Conservation (phyloP, 2,113 vertebrate species). For the Riparia riparia region DNA sequence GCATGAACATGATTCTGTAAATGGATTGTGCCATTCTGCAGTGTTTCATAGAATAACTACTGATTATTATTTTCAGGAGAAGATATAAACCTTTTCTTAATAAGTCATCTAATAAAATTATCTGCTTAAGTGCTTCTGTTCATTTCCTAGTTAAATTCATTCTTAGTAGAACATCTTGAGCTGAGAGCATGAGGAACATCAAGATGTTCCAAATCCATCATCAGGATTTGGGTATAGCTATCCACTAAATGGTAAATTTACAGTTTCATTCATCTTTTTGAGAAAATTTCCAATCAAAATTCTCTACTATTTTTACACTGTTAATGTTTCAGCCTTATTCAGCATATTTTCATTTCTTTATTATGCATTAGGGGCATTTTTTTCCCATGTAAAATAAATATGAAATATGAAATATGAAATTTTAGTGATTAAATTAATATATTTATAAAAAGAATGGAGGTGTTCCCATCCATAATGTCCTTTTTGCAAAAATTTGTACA, state of each 20-base stretch:
- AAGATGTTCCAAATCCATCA: neutral
- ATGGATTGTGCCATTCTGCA: neutral
- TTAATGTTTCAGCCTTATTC: neutral
- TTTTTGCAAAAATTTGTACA: neutral
- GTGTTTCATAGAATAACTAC: neutral
- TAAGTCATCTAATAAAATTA: neutral
- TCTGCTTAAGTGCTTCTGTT: neutral
- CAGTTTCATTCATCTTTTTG: neutral
- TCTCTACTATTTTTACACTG: neutral
- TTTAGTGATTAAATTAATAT: neutral
- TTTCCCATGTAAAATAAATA: neutral
- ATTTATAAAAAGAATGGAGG: neutral
- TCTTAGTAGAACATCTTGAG: rapidly evolving
- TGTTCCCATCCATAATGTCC: neutral
- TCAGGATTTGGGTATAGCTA: neutral
- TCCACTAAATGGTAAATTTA: neutral
- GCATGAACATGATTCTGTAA: neutral
- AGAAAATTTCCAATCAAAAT: neutral
- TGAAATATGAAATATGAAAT: neutral
- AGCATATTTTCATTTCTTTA: neutral
- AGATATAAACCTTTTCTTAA: neutral
- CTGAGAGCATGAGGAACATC: neutral
- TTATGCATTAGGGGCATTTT: neutral
- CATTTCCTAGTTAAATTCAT: neutral
- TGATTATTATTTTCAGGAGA: neutral